Conservation (phyloP, 2,888 invertebrate genomes). For the Drosophila neonasuta region DNA sequence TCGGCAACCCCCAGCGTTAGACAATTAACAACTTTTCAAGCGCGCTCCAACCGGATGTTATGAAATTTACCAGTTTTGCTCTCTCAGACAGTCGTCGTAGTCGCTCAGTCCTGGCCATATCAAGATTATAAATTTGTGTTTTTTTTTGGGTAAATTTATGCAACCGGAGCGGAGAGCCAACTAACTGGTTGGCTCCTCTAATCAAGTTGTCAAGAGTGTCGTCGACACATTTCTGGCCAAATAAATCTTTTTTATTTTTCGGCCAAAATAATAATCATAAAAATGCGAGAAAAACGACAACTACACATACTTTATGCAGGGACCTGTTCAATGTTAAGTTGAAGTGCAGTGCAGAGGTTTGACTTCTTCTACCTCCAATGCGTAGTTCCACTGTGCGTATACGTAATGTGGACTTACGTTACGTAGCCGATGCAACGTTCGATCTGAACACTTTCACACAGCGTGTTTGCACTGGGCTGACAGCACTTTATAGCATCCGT, state of each 20-base stretch:
- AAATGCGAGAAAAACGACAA: neutral
- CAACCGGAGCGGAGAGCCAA: slow-evolving; percentile 56
- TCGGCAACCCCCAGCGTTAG: slow-evolving; percentile 53
- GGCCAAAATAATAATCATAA: neutral
- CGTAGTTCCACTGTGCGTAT: slow-evolving; percentile 62
- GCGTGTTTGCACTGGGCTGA: slow-evolving; percentile 19
- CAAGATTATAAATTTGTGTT: slow-evolving; percentile 65
- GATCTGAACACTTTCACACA: slow-evolving; percentile 56
- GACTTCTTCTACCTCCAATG: neutral
- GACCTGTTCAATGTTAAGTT: slow-evolving; percentile 69
- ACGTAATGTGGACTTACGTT: slow-evolving; percentile 51
- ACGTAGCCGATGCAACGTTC: slow-evolving; percentile 26
- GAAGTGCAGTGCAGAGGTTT: slow-evolving; percentile 54
- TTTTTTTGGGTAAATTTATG: slow-evolving; percentile 67
- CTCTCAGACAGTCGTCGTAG: slow-evolving; percentile 8
- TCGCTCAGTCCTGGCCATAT: slow-evolving; percentile 58
- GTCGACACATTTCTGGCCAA: slow-evolving; percentile 59
- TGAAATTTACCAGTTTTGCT: slow-evolving; percentile 72
- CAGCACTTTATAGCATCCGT: no score
- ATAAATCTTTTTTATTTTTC: slow-evolving; percentile 36
- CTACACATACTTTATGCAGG: slow-evolving; percentile 7
- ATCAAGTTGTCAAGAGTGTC: slow-evolving; percentile 67
- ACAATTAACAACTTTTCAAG: slow-evolving; percentile 78
- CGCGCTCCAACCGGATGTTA: slow-evolving; percentile 76
- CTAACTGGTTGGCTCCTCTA: slow-evolving; percentile 46